Conservation (phyloP, 1,140 invertebrate genomes). For the Drosophila biarmipes region DNA sequence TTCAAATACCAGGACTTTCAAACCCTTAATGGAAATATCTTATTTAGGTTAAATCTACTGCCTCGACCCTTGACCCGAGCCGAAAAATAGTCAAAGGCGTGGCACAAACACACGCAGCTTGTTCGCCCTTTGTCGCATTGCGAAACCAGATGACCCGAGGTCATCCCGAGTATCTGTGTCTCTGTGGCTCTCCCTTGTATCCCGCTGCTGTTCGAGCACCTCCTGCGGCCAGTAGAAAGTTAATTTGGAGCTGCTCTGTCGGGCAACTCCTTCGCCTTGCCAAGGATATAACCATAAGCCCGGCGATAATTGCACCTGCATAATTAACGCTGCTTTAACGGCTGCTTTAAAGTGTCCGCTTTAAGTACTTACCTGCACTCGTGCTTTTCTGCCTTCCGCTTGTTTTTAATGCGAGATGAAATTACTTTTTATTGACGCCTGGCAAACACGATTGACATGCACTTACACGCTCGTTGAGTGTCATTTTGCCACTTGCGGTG, state of each 20-base stretch:
- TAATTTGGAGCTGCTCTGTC: slow-evolving; percentile 9
- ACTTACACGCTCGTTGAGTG: slow-evolving; percentile 60
- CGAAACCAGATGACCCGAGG: slow-evolving; percentile 7
- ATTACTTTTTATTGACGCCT: slow-evolving; percentile 62
- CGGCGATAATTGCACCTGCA: slow-evolving; percentile 18
- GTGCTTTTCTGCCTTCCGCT: slow-evolving; percentile 8
- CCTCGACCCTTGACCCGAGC: not conserved
- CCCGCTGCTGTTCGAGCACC: not conserved
- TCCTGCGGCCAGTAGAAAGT: slow-evolving; percentile 10
- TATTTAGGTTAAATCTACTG: not conserved
- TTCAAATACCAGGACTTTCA: too few relatives aligned
- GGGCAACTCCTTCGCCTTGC: not conserved
- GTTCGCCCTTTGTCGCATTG: slow-evolving; percentile 10
- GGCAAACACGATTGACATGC: slow-evolving; percentile 70
- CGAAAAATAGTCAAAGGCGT: not conserved
- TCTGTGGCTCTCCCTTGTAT: too few relatives aligned
- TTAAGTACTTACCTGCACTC: slow-evolving; percentile 37
- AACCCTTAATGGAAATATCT: too few relatives aligned
- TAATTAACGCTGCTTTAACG: slow-evolving; percentile 35
- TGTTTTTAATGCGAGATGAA: slow-evolving; percentile 56
- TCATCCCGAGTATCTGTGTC: not conserved
- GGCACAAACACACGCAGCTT: not conserved
- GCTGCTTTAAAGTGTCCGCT: slow-evolving; percentile 24
- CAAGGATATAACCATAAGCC: slow-evolving; percentile 24
- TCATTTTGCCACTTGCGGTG: slow-evolving; percentile 49